Evolutionary conservation across 2,797 vertebrate species (phyloP), one percentile per base, ranked within the genome.

Genomic region (Bufotes viridis): DNA sequence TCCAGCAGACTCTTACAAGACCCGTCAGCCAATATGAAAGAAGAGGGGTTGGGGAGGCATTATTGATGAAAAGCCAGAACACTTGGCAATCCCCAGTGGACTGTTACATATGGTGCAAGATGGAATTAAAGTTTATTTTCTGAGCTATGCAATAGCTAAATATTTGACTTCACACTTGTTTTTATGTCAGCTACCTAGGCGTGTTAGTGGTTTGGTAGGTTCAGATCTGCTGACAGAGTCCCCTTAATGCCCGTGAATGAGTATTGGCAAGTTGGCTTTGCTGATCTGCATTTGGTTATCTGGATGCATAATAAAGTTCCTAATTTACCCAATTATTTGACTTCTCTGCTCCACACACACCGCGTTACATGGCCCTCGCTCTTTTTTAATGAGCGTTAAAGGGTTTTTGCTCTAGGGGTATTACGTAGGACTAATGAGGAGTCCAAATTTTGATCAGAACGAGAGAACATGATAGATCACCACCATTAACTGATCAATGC

Each of bases 401-500:
- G 53, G 72, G 55, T 55, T 69, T 70, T 42, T 17, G 61, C 81
- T 78, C 74, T 14, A 63, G 74, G 69, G 78, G 49, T 57, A 83
- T 88, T 78, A 67, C 58, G 49, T 57, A 60, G 69, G 81, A 78
- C 78, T 69, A 83, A 88, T 78, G 58, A 78, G 65, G 20, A 67
- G 81, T 80, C 74, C 75, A 79, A 55, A 14, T 61, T 15, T 61
- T n/a, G 70, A n/a, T 42, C 58, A 51, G 51, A 29, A 24, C 34
- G 53, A 60, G 42, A 61, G 61, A 18, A 78, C 24, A 29, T 84
- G 87, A 88, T 80, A 60, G 75, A 88, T 84, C 72, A 83, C 58
- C 63, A 58, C 81, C 81, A 87, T 84, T 78, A 84, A 14, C 18
- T 20, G 74, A 87, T 87, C 87, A 83, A 87, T 87, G 70, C 13